Evolutionary conservation across 2,113 vertebrate species (phyloP).

Genomic region (Chloropsis hardwickii): DNA sequence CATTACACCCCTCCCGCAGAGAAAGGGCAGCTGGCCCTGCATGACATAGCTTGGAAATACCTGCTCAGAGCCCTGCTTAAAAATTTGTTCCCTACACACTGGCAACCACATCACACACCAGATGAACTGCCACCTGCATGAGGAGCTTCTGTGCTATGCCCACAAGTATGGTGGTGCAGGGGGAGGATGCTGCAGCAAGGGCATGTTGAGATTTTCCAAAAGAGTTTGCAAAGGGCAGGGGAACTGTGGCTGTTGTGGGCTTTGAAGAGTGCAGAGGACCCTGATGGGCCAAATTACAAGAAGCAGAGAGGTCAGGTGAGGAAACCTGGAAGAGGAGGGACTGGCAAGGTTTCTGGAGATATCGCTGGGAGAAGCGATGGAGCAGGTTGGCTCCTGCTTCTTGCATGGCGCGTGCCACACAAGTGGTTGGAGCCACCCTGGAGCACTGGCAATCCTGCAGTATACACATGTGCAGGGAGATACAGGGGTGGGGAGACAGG

Average conservation of each 20-base stretch:
- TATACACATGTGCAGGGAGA: not conserved
- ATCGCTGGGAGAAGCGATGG: not conserved
- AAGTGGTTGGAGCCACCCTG: not conserved
- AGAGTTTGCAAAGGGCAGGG: not conserved
- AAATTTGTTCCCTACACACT: not conserved
- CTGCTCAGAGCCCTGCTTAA: not conserved
- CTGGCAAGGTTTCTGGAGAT: not conserved
- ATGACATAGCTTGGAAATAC: not conserved
- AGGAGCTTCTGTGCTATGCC: not conserved
- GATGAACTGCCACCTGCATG: not conserved
- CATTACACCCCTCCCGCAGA: not conserved
- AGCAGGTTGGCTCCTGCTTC: not conserved
- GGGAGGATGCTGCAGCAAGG: not conserved
- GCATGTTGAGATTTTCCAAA: not conserved
- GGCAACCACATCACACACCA: accelerated
- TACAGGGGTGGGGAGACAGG: not conserved
- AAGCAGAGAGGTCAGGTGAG: not conserved
- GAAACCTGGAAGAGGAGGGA: not conserved
- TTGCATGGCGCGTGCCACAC: not conserved
- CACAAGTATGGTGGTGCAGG: no score
- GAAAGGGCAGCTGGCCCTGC: not conserved
- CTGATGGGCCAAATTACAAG: not conserved
- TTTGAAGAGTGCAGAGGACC: not conserved
- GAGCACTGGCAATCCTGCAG: accelerated
- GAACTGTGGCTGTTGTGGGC: not conserved